phyloP scores from a whole-genome alignment of 2,888 invertebrate genomes.

The Chymomyza fuscimana region DNA sequence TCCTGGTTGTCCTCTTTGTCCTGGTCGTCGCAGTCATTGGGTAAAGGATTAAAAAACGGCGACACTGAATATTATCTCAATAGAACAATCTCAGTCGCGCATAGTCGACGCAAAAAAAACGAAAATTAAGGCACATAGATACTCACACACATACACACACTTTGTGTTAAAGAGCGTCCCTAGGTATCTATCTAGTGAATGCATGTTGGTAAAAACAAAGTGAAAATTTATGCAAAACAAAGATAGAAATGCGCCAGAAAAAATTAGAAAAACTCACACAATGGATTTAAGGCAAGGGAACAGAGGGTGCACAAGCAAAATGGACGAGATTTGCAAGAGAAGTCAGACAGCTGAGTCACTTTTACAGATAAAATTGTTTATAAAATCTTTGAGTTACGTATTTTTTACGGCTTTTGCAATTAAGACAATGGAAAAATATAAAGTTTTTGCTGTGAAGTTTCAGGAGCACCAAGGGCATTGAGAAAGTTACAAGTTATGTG shows the following conservation, averaged over 20 bases:
- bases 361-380: conserved; percentile 45
- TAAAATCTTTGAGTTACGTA: conserved; percentile 26
- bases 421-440: conserved; percentile 28
- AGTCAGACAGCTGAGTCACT: conserved; percentile 34
- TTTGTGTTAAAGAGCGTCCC: conserved; percentile 28
- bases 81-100: conserved; percentile 63
- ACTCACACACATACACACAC: conserved; percentile 28
- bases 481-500: background rate
- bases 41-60: conserved; percentile 68
- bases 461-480: background rate
- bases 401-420: conserved; percentile 26
- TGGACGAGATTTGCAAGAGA: background rate
- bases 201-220: conserved; percentile 61
- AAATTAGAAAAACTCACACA: conserved; percentile 41
- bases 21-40: conserved; percentile 51
- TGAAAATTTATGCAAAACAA: conserved; percentile 71
- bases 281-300: conserved; percentile 22
- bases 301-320: background rate
- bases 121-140: conserved; percentile 45
- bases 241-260: conserved; percentile 44
- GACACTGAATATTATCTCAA: conserved; percentile 68
- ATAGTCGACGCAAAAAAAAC: conserved; percentile 32
- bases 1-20: conserved; percentile 17
- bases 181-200: conserved; percentile 8
- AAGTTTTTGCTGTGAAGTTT: conserved; percentile 8